Evolutionary conservation across 2,113 vertebrate species (phyloP), one percentile per base, ranked within the genome.

Genomic region (Gymnobelideus leadbeateri): DNA sequence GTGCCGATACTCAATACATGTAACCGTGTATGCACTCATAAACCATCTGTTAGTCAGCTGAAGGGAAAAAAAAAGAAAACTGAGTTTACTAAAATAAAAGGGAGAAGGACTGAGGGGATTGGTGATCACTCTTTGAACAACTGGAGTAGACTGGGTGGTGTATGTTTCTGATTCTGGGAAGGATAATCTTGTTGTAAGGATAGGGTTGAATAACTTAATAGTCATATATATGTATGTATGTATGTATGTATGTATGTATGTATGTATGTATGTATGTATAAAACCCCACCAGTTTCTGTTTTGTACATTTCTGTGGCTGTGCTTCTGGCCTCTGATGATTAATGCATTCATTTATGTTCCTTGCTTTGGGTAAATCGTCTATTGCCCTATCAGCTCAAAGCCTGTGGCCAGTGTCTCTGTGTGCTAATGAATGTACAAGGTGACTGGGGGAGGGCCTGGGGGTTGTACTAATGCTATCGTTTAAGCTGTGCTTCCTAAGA

Each of bases 361-460:
- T 96, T 61, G 95, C 94, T 91, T 93, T 91, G 92, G 92, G 53
- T 94, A 96, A 96, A 96, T 96, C 95, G 90, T 96, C 94, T 51
- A 53, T 92, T 53, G 91, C 94, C 92, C 49, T 92, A 90, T 93
- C 93, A 61, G 94, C 89, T 96, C 2, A 11, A 23, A 84, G 55
- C 91, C 55, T 28, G 94, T 92, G 53, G 51, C 14, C 47, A 37
- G 52, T 8, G 93, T 89, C 93, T 51, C 94, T 77, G 97, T 51
- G 93, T 89, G 26, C 94, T 96, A 96, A 96, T 93, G 91, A 96
- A 94, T 68, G 93, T 28, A 25, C 92, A 91, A 93, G 68, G 97
- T 92, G 96, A 90, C 93, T 31, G 90, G 91, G 95, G 95, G 96
- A 95, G 96, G 96, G 91, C 0, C n/a, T 37, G 24, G 89, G 96